Conservation (phyloP, 2,888 invertebrate genomes). For the Leptogaster cylindrica region DNA sequence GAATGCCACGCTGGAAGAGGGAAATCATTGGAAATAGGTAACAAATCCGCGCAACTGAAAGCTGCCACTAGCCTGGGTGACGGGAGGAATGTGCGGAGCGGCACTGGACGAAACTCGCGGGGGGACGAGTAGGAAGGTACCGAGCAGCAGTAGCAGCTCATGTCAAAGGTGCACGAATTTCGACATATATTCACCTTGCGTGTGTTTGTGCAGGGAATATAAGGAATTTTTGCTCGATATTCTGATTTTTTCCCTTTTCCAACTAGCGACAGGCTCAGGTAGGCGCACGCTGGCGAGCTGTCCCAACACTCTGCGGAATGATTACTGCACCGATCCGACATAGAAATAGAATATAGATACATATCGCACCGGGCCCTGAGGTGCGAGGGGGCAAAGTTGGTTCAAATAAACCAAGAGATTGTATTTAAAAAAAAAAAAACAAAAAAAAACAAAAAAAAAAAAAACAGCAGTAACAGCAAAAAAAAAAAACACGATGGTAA, state of each 20-base stretch:
- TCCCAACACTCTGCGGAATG: slow-evolving; percentile 7
- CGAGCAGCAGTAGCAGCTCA: not conserved
- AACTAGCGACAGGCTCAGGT: slow-evolving; percentile 27
- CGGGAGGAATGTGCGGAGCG: not conserved
- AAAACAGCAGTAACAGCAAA: not conserved
- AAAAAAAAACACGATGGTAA: not conserved
- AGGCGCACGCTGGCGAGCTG: slow-evolving; percentile 20
- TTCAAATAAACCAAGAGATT: slow-evolving; percentile 13
- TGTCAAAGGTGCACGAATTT: slow-evolving; percentile 32
- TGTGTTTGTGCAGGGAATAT: slow-evolving; percentile 5
- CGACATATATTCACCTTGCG: not conserved
- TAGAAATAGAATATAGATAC: slow-evolving; percentile 5
- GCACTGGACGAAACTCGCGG: not conserved
- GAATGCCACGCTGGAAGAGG: slow-evolving; percentile 11
- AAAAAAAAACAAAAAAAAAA: slow-evolving; percentile 20
- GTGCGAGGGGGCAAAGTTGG: not conserved
- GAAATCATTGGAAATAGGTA: slow-evolving; percentile 32
- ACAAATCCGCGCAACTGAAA: slow-evolving; percentile 15
- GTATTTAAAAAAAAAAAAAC: slow-evolving; percentile 24
- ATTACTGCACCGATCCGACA: slow-evolving; percentile 10
- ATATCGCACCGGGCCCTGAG: slow-evolving; percentile 12
- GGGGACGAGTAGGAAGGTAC: not conserved
- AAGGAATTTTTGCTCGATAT: slow-evolving; percentile 33
- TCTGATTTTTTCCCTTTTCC: slow-evolving; percentile 26
- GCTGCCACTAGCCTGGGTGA: not conserved